A percentile compares a stretch with the other conserved stretches of the same genome.
These are phyloP conservation scores for Plutella xylostella DNA, from an alignment of 2,888 invertebrate species.

Conservation along the genomic window DNA sequence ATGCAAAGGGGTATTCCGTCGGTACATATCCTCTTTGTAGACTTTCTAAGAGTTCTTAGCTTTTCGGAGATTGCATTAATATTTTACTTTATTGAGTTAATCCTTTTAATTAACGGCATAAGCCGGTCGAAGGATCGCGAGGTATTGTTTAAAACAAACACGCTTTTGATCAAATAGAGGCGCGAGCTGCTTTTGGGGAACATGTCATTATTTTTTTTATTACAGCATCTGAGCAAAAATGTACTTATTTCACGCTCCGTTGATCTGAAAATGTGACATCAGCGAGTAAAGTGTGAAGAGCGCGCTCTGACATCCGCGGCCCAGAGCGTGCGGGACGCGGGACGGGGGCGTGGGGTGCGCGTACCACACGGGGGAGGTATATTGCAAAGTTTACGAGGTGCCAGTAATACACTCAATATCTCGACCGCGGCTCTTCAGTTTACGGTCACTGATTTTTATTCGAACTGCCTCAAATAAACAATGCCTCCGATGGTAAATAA, in stretches of 20 bases:
- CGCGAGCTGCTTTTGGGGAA: conserved; percentile 52
- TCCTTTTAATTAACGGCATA: conserved; percentile 13
- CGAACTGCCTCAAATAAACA: conserved; percentile 27
- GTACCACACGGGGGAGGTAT: too few species aligned
- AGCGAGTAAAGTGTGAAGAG: conserved; percentile 45
- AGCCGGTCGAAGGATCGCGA: too few species aligned
- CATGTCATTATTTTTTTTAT: conserved; percentile 65
- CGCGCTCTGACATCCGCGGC: conserved; percentile 26
- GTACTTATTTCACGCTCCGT: conserved; percentile 69
- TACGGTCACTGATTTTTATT: conserved; percentile 56
- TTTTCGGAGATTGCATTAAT: conserved; percentile 18
- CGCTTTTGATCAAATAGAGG: too few species aligned
- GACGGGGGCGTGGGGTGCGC: background rate
- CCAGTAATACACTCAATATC: conserved; percentile 39
- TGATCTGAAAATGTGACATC: conserved; percentile 68
- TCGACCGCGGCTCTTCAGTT: conserved; percentile 38
- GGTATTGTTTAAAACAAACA: conserved; percentile 18
- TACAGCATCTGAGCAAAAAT: conserved; percentile 62
- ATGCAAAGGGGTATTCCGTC: too few species aligned
- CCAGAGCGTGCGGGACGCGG: background rate
- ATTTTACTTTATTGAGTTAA: conserved; percentile 13
- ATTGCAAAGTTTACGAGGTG: conserved; percentile 45
- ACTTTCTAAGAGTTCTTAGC: conserved; percentile 14
- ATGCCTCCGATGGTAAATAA: conserved; percentile 15
- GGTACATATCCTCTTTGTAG: background rate